Evolutionary conservation across 2,888 invertebrate species (phyloP).

Genomic region (Biston betularia): DNA sequence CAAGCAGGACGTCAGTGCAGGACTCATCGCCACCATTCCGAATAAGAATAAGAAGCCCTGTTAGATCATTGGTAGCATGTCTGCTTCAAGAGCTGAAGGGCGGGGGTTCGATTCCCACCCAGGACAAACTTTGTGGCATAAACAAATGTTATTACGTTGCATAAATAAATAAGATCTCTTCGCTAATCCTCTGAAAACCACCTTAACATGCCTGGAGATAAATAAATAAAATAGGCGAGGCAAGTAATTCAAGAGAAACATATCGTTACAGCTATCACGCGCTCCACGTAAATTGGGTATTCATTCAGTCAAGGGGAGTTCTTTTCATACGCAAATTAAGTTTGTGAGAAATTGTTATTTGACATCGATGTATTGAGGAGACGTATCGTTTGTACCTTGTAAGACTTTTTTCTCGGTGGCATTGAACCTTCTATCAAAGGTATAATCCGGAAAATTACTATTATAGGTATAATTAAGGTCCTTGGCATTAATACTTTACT

Average conservation of each 20-base stretch:
- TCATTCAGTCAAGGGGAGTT: constrained; percentile 6
- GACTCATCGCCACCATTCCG: too few species aligned
- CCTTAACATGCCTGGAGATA: not conserved
- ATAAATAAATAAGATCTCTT: too few species aligned
- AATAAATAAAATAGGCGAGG: constrained; percentile 4
- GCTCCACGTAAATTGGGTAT: not conserved
- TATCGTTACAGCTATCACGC: constrained; percentile 1
- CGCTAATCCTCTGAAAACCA: not conserved
- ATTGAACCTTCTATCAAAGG: not conserved
- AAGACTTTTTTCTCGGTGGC: not conserved
- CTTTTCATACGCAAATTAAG: constrained; percentile 10
- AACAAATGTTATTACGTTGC: too few species aligned
- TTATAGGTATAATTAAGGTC: not conserved
- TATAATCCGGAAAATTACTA: not conserved
- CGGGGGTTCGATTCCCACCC: too few species aligned
- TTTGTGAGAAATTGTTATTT: constrained; percentile 9
- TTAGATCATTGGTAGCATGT: too few species aligned
- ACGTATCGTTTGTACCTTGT: not conserved
- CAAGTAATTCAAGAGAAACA: not conserved
- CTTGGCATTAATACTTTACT: not conserved
- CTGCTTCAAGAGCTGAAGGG: too few species aligned
- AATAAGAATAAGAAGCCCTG: too few species aligned
- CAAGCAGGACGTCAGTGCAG: too few species aligned
- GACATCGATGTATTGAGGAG: not conserved
- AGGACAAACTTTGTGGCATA: too few species aligned